Evolutionary conservation across 2,797 vertebrate genomes (phyloP).

Genomic region (Peromyscus aztecus): DNA sequence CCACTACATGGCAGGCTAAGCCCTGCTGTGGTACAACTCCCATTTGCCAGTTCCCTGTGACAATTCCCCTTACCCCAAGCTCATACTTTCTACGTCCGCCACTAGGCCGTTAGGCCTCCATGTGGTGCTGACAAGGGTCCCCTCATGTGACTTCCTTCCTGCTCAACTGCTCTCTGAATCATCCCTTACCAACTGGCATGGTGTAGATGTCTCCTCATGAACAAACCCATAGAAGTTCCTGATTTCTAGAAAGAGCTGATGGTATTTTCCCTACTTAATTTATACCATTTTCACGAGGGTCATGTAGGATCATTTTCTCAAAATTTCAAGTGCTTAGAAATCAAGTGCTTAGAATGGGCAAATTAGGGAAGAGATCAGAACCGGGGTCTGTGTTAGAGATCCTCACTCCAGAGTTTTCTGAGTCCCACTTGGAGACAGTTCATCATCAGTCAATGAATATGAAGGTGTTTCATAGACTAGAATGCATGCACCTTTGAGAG

Average conservation of each 20-base stretch:
- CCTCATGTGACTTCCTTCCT: background rate
- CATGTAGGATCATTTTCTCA: background rate
- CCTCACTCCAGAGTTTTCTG: background rate
- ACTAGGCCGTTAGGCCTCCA: background rate
- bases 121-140: background rate
- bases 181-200: background rate
- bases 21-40: too few species aligned
- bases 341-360: background rate
- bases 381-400: background rate
- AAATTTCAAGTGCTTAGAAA: background rate
- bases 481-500: background rate
- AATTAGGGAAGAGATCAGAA: background rate
- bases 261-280: background rate
- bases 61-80: accelerated
- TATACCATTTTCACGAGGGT: background rate
- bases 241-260: background rate
- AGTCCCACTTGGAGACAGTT: background rate
- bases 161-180: background rate
- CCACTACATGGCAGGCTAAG: too few species aligned
- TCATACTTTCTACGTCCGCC: background rate
- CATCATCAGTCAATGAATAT: too few species aligned
- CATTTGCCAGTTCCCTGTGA: too few species aligned
- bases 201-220: background rate
- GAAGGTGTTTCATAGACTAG: background rate
- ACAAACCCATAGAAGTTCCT: background rate